Base-by-base conservation (phyloP, 37 sponge, comb jelly and placozoan species). In the Hexactinellida sp. region DNA sequence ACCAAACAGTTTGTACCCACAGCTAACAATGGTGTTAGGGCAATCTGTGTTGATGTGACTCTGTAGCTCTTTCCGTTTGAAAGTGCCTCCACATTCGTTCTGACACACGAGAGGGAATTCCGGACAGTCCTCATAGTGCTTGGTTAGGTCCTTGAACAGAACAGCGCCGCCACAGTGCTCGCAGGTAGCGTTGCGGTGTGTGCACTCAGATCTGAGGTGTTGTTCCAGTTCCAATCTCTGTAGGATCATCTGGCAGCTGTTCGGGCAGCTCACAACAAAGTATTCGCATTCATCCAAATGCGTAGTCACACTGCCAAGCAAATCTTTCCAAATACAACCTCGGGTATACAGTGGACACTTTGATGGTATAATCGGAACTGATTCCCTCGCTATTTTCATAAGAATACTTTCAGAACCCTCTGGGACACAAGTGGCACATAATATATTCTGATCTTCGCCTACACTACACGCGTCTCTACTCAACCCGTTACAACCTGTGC, bases 401-500 rank as follows among this genome's bases (percentile, higher is more conserved):
- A 23, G 76, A 23, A n/a, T 63, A 7, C 34, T 7, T 63, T 23
- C 34, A 25, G 21, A 3, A 10, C 34, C 76, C 34, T 63, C 34
- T 63, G 76, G 76, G 25, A 63, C 13, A 63, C 76, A 63, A 28
- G 76, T 63, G 30, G 3, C 32, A n/a, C 76, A 63, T 23, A 63
- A 7, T 3, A 63, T 25, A 25, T 63, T 63, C 76, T 63, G 76
- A 25, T 63, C 76, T n/a, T 63, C 76, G 3, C 76, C 76, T 1
- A 63, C 76, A n/a, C 30, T 63, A 63, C 76, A 63, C 3, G 76
- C 28, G 25, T 63, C 76, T 63, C 76, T 10, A 25, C 76, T n/a
- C 76, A 63, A 63, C 3, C 76, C 76, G 76, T 63, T 63, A 63
- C 76, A 63, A 25, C 76, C 76, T 63, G 76, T 63, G 76, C 76